phyloP scores from a whole-genome alignment of 2,888 invertebrate genomes.

The Amiota mariae region DNA sequence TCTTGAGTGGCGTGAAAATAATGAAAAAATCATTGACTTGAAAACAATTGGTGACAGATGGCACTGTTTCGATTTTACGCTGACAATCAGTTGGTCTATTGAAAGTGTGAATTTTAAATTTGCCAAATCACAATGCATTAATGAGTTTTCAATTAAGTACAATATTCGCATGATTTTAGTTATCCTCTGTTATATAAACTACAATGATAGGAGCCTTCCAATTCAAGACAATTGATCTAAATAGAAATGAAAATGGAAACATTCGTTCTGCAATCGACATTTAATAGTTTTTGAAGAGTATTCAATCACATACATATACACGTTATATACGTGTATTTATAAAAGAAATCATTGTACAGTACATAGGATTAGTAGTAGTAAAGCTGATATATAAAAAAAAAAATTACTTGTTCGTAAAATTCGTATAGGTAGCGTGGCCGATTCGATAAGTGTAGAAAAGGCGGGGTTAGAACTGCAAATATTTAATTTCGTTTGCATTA shows the following conservation, averaged over 20 bases:
- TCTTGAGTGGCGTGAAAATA: conserved; percentile 23
- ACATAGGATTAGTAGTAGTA: too few relatives aligned
- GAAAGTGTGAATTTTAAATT: conserved; percentile 2
- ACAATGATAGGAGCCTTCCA: conserved; percentile 21
- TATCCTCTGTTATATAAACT: too few relatives aligned
- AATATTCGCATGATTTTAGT: not conserved
- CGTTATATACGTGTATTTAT: too few relatives aligned
- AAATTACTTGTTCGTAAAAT: not conserved
- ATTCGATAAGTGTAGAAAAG: conserved; percentile 46
- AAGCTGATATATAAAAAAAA: too few relatives aligned
- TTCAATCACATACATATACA: too few relatives aligned
- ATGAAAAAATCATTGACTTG: conserved; percentile 56
- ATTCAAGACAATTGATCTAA: conserved; percentile 47
- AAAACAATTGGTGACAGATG: conserved; percentile 59
- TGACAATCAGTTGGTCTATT: conserved; percentile 55
- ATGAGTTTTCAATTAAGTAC: conserved; percentile 65
- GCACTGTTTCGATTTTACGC: conserved; percentile 49
- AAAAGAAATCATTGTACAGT: too few relatives aligned
- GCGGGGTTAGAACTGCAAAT: conserved; percentile 34
- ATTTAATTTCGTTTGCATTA: conserved; percentile 60
- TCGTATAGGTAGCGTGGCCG: not conserved
- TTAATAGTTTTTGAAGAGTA: not conserved
- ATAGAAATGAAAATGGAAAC: not conserved
- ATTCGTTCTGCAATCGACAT: conserved; percentile 23
- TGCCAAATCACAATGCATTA: conserved; percentile 37